Conservation (phyloP, 2,888 invertebrate species). For the Chrysolina americana region DNA sequence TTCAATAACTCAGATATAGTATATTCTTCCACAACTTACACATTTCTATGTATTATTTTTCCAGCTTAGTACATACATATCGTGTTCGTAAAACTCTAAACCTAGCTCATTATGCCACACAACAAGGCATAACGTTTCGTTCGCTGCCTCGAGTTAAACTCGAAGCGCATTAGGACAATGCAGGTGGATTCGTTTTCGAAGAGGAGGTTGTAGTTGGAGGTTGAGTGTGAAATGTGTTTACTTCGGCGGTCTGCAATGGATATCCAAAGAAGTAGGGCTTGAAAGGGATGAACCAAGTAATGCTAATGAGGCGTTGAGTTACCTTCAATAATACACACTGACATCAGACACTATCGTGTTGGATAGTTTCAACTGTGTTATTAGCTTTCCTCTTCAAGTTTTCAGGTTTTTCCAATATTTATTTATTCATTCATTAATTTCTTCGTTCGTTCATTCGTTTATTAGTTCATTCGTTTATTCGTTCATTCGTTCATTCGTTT, state of each 20-base stretch:
- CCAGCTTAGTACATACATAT: background rate
- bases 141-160: constrained; percentile 49
- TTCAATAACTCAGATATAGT: too few species aligned
- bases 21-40: too few species aligned
- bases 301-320: too few species aligned
- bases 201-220: constrained; percentile 4
- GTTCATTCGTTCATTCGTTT: too few species aligned
- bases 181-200: constrained; percentile 57
- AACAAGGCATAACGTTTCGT: constrained; percentile 51
- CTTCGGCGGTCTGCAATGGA: background rate
- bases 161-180: constrained; percentile 50
- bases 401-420: too few species aligned
- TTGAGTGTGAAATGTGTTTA: constrained; percentile 4
- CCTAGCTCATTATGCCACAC: constrained; percentile 57
- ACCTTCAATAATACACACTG: too few species aligned
- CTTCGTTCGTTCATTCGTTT: too few species aligned
- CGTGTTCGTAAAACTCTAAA: constrained; percentile 23
- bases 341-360: too few species aligned
- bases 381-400: too few species aligned
- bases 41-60: background rate
- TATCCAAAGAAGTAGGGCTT: background rate
- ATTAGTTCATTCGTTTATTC: too few species aligned
- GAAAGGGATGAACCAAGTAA: background rate
- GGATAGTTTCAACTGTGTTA: too few species aligned
- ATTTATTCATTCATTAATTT: too few species aligned